Evolutionary conservation across 2,888 invertebrate species (phyloP).

Genomic region (Drosophila colorata): DNA sequence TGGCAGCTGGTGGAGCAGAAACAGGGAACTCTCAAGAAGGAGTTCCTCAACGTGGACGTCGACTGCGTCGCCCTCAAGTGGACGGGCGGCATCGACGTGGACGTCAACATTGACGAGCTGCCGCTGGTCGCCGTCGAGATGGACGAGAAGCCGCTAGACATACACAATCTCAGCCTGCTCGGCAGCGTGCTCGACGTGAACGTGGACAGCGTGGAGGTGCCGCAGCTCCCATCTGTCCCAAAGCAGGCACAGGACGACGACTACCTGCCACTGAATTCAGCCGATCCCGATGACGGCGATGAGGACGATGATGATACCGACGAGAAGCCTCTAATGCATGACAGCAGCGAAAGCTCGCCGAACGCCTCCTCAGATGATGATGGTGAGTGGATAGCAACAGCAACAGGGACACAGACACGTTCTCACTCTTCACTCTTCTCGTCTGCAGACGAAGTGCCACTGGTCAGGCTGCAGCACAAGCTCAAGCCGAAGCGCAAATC

Average conservation of each 20-base stretch:
- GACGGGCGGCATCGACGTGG: slow-evolving; percentile 60
- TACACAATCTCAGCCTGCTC: slow-evolving; percentile 64
- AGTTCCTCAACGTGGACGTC: slow-evolving; percentile 69
- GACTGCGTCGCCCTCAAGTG: slow-evolving; percentile 68
- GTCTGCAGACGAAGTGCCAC: slow-evolving; percentile 68
- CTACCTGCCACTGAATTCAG: background rate
- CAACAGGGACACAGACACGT: background rate
- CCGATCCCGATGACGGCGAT: slow-evolving; percentile 4
- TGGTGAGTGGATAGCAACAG: slow-evolving; percentile 29
- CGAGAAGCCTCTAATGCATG: slow-evolving; percentile 49
- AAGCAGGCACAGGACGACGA: background rate
- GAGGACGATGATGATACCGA: slow-evolving; percentile 30
- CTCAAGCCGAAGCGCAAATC: slow-evolving; percentile 54
- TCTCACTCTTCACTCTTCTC: background rate
- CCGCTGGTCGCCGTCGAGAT: slow-evolving; percentile 64
- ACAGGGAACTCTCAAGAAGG: slow-evolving; percentile 67
- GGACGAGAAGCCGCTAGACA: slow-evolving; percentile 71
- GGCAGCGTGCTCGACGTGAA: slow-evolving; percentile 70
- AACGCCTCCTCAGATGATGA: slow-evolving; percentile 34
- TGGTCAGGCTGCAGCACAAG: slow-evolving; percentile 63
- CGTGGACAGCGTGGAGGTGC: slow-evolving; percentile 69
- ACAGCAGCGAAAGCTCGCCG: slow-evolving; percentile 4
- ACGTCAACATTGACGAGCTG: slow-evolving; percentile 68
- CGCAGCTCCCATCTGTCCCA: slow-evolving; percentile 10
- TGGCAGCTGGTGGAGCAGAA: slow-evolving; percentile 73